Evolutionary conservation across 2,113 vertebrate genomes (phyloP).

Genomic region (Struthio camelus): DNA sequence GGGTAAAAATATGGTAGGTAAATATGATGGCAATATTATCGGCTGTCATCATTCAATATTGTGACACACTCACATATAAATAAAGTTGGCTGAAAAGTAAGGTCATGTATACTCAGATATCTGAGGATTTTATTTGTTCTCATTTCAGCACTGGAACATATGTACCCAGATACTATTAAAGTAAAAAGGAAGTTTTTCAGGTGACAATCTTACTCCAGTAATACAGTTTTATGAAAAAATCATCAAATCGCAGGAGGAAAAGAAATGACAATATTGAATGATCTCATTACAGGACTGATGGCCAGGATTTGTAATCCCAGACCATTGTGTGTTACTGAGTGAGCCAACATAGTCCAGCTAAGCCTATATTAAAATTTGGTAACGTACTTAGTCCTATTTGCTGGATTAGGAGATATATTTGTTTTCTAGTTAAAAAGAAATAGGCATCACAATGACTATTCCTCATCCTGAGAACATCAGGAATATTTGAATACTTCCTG

Average conservation of each 20-base stretch:
- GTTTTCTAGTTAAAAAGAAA: background rate
- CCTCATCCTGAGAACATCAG: background rate
- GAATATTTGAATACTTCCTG: background rate
- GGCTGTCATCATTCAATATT: background rate
- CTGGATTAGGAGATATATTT: background rate
- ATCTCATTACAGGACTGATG: background rate
- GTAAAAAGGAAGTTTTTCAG: background rate
- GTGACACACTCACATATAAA: background rate
- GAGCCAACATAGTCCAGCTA: background rate
- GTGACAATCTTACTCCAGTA: background rate
- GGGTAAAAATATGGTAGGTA: background rate
- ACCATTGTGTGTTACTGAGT: background rate
- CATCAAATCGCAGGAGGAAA: background rate
- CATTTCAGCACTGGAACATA: background rate
- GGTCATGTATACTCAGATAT: background rate
- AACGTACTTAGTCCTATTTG: background rate
- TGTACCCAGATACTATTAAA: background rate
- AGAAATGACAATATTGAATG: background rate
- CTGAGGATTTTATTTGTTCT: background rate
- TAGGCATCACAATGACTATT: accelerated
- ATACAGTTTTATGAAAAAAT: background rate
- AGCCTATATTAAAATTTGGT: background rate
- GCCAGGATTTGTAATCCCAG: background rate
- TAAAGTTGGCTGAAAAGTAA: background rate
- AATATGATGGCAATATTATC: background rate